Base-by-base conservation (phyloP, 2,888 invertebrate genomes). In the Adelphocoris suturalis region DNA sequence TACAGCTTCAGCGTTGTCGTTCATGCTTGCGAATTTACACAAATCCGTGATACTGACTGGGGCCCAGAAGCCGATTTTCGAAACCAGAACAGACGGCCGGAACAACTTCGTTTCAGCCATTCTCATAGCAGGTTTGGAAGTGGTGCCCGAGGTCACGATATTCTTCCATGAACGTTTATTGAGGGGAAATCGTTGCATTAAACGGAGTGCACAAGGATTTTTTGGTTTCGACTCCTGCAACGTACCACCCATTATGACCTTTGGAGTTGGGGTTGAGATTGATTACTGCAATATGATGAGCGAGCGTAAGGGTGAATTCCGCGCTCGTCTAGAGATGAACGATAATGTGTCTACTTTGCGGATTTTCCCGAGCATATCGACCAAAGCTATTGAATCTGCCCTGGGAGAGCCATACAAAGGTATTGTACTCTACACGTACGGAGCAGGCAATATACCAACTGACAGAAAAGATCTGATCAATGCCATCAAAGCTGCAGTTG, bases 1-100 rank as follows among this genome's bases (percentile, higher is more conserved):
- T 93, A 99, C 99, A 0, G 98, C 99, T 0, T 98, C 99, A 0
- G 99, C 98, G 0, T 94, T 99, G 0, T 99, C 99, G 0, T 99
- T 99, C 93, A 99, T 99, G 98, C 95, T 99, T 92, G 98, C 99
- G 93, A 97, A 98, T 92, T 95, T 99, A 0, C 97, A 98, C 14
- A 99, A 99, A 93, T 96, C 97, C 9, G 96, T 99, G 16, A 96
- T 99, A 47, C 94, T 99, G 80, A 99, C 99, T 3, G 99, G 99
- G 19, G 97, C 98, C 12, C 93, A 98, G 96, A 97, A 99, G 92
- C 98, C 99, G 2, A 97, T 99, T 92, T 98, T 98, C 93, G 98
- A 99, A 93, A 96, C 97, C 0, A 95, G 99, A 28, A 98, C 97
- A 92, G 99, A 99, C 93, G 99, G 99, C 0, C 95, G 97, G 91